These are phyloP conservation scores for Psilopsiagon aymara DNA, from an alignment of 2,113 vertebrate genomes.

Conservation along the genomic window DNA sequence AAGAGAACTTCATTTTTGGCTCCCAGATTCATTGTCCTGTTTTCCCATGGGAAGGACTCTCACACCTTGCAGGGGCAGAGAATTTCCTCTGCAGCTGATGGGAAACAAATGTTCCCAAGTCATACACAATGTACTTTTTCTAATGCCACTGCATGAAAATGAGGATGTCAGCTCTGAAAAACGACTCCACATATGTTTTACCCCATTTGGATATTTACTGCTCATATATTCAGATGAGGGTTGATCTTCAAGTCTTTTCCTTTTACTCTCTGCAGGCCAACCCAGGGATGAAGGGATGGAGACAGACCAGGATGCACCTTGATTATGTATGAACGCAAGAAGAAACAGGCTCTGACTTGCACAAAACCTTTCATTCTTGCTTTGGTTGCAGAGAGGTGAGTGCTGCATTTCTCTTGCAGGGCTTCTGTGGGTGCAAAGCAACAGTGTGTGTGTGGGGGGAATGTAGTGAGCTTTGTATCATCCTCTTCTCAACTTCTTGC, in stretches of 20 bases:
- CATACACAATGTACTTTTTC: neutral
- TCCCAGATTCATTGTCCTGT: neutral
- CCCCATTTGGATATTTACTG: neutral
- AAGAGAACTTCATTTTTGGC: neutral
- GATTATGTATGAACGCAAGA: neutral
- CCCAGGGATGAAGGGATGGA: neutral
- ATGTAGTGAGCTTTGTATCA: neutral
- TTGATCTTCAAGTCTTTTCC: neutral
- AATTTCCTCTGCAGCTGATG: constrained; percentile 2
- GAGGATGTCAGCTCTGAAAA: neutral
- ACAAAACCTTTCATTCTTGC: neutral
- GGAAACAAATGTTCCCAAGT: neutral
- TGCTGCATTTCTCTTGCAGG: neutral
- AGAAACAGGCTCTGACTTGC: neutral
- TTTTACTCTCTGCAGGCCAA: neutral
- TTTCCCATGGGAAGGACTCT: neutral
- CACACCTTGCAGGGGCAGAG: neutral
- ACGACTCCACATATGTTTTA: neutral
- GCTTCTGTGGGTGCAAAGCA: neutral
- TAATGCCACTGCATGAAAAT: neutral
- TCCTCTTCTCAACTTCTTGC: neutral
- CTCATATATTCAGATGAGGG: neutral
- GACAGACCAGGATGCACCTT: neutral
- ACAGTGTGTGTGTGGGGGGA: no score
- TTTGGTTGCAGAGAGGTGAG: neutral